Percentiles rank a stretch among this genome's conserved stretches.
Evolutionary conservation across 2,113 vertebrate genomes (phyloP).

Genomic region (Anoplopoma fimbria): DNA sequence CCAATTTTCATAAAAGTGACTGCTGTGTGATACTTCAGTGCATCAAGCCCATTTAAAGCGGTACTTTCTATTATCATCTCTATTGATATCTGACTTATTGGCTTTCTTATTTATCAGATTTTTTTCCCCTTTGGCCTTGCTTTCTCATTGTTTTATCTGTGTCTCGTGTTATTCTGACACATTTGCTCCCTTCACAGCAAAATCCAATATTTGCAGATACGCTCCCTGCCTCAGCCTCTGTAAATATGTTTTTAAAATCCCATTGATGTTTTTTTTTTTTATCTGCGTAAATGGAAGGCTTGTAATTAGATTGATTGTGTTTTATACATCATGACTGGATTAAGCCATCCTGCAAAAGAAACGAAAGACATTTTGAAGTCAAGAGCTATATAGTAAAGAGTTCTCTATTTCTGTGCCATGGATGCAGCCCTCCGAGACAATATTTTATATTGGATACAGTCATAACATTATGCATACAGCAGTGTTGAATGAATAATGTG

Average conservation of each 20-base stretch:
- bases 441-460: slow-evolving; percentile 62
- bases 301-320: slow-evolving; percentile 81
- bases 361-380: slow-evolving; percentile 56
- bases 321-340: slow-evolving; percentile 67
- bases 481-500: slow-evolving; percentile 75
- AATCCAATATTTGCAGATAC: slow-evolving; percentile 80
- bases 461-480: slow-evolving; percentile 75
- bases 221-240: slow-evolving; percentile 71
- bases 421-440: slow-evolving; percentile 61
- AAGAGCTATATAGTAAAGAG: slow-evolving; percentile 54
- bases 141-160: slow-evolving; percentile 69
- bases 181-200: slow-evolving; percentile 74
- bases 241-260: slow-evolving; percentile 79
- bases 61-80: slow-evolving; percentile 48
- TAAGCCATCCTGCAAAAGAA: slow-evolving; percentile 59
- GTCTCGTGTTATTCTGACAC: slow-evolving; percentile 73
- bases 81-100: slow-evolving; percentile 66
- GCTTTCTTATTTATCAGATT: slow-evolving; percentile 64
- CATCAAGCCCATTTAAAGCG: slow-evolving; percentile 13
- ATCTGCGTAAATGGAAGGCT: slow-evolving; percentile 61
- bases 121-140: slow-evolving; percentile 46
- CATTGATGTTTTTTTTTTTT: slow-evolving; percentile 68
- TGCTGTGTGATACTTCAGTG: slow-evolving; percentile 15
- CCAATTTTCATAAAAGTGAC: slow-evolving; percentile 1
- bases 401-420: slow-evolving; percentile 59